phyloP scores from a whole-genome alignment of 2,797 vertebrate species.

The Lithobates pipiens region DNA sequence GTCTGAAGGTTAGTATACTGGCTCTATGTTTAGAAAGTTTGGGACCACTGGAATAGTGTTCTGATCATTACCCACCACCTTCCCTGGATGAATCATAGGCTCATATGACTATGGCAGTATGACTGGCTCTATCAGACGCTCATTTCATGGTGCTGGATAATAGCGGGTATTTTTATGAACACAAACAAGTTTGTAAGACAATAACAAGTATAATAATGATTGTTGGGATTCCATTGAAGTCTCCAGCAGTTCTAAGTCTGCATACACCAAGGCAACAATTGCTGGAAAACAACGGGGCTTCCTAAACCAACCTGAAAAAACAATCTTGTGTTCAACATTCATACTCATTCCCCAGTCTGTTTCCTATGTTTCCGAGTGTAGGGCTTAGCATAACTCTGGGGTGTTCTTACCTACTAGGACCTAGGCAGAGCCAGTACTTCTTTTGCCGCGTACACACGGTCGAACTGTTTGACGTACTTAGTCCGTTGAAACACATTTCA shows the following conservation, averaged over 20 bases:
- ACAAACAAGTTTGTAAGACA: background rate
- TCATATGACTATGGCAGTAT: no score
- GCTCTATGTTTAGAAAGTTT: no score
- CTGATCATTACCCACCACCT: no score
- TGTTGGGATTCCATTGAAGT: background rate
- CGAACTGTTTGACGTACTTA: no score
- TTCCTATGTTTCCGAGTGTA: background rate
- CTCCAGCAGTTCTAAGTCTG: background rate
- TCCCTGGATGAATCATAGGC: no score
- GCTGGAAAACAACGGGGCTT: background rate
- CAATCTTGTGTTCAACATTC: background rate
- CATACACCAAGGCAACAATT: background rate
- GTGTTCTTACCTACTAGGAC: no score
- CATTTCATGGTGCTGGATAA: background rate
- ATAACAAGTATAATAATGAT: background rate
- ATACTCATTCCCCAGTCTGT: background rate
- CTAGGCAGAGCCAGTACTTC: no score
- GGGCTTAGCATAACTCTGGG: no score
- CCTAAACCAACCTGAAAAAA: background rate
- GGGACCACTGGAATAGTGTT: no score
- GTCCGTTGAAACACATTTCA: no score
- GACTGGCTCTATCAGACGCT: background rate
- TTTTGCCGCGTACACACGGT: no score
- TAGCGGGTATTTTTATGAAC: background rate
- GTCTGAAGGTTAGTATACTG: no score